Conservation (phyloP, 2,113 vertebrate genomes). For the Dolichallabes microphthalmus region DNA sequence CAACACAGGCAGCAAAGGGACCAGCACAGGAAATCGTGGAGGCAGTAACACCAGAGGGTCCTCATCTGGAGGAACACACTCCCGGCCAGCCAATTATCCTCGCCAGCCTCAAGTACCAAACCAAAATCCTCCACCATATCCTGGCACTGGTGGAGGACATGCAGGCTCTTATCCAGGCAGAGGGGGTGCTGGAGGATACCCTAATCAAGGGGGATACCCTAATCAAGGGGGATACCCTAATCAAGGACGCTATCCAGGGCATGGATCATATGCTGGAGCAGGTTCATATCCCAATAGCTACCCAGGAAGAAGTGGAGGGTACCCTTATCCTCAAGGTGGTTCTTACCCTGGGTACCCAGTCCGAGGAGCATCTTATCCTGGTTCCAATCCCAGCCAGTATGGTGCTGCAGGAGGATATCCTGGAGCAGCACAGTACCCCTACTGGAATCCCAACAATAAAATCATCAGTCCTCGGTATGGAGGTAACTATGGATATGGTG, state of each 20-base stretch:
- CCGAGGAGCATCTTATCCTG: conserved; percentile 38
- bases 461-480: conserved; percentile 71
- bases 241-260: conserved; percentile 14
- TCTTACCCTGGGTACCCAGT: conserved; percentile 54
- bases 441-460: conserved; percentile 75
- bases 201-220: conserved; percentile 30
- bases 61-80: conserved; percentile 42
- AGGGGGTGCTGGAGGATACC: conserved; percentile 48
- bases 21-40: conserved; percentile 18
- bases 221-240: conserved; percentile 3
- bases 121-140: conserved; percentile 61
- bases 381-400: conserved; percentile 41
- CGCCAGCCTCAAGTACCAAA: conserved; percentile 60
- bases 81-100: conserved; percentile 47
- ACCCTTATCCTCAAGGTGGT: conserved; percentile 50
- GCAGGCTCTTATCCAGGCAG: conserved; percentile 49
- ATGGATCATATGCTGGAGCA: conserved; percentile 28
- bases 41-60: conserved; percentile 39
- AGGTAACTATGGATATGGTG: conserved; percentile 64
- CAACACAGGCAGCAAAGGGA: conserved; percentile 43
- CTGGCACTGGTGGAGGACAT: conserved; percentile 48
- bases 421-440: conserved; percentile 59
- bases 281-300: conserved; percentile 43
- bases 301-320: conserved; percentile 43
- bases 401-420: conserved; percentile 45